Evolutionary conservation across 2,113 vertebrate genomes (phyloP).

Genomic region (Chloropsis cyanopogon): DNA sequence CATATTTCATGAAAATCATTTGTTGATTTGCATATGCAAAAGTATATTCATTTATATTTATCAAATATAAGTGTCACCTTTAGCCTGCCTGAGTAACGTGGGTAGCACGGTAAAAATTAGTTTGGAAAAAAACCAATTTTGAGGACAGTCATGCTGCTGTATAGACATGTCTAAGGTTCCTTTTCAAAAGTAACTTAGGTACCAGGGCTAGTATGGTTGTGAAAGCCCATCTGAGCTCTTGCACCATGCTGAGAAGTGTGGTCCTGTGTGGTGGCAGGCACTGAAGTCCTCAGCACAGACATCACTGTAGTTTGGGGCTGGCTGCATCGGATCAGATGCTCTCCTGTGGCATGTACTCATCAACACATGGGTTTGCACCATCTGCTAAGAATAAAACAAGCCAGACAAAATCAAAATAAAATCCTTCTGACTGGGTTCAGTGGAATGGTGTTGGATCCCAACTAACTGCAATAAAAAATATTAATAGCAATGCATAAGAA

Average conservation of each 20-base stretch:
- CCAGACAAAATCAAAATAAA: slow-evolving; percentile 56
- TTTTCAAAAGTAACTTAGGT: not conserved
- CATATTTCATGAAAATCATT: not conserved
- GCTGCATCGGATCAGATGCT: not conserved
- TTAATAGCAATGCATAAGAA: slow-evolving; percentile 25
- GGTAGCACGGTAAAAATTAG: not conserved
- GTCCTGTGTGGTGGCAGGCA: not conserved
- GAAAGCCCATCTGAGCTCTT: not conserved
- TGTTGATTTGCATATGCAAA: not conserved
- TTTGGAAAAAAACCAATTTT: not conserved
- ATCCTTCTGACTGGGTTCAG: slow-evolving; percentile 15
- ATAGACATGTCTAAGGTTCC: not conserved
- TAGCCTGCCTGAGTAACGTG: not conserved
- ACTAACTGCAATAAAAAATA: slow-evolving; percentile 14
- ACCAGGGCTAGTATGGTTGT: not conserved
- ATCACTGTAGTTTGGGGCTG: not conserved
- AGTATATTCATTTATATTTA: not conserved
- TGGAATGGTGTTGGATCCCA: not conserved
- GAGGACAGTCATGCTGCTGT: not conserved
- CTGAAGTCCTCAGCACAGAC: not conserved
- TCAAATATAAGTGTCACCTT: not conserved
- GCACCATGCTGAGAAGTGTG: not conserved
- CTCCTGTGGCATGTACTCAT: slow-evolving; percentile 5
- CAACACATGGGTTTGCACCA: slow-evolving; percentile 23
- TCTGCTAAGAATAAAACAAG: slow-evolving; percentile 56